A percentile compares a stretch with the other conserved stretches of the same genome.
phyloP scores from a whole-genome alignment of 2,888 invertebrate species.

The Omphaloscelis lunosa region DNA sequence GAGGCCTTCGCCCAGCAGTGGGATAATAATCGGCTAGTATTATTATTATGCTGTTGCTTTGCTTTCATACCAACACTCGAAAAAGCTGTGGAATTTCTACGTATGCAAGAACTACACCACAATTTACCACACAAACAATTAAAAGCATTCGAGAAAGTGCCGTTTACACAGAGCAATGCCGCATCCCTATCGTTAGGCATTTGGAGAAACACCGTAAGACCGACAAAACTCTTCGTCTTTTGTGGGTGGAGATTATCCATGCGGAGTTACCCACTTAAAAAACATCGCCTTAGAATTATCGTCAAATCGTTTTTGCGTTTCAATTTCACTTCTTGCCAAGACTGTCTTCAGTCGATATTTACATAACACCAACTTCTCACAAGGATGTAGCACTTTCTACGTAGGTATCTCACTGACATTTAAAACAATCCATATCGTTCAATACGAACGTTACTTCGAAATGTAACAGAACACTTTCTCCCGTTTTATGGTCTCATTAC shows the following conservation, averaged over 20 bases:
- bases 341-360: slow-evolving; percentile 23
- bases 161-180: neutral
- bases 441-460: slow-evolving; percentile 31
- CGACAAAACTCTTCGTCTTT: too few species aligned
- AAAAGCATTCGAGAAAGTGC: neutral
- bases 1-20: too few species aligned
- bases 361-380: slow-evolving; percentile 31
- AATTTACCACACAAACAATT: too few species aligned
- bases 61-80: neutral
- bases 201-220: too few species aligned
- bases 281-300: neutral
- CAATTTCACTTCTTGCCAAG: neutral
- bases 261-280: too few species aligned
- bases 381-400: slow-evolving; percentile 58
- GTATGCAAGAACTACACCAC: too few species aligned
- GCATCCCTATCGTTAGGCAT: neutral
- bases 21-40: too few species aligned
- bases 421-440: slow-evolving; percentile 52
- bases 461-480: slow-evolving; percentile 62
- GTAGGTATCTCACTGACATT: slow-evolving; percentile 36
- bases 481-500: slow-evolving; percentile 45
- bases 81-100: neutral
- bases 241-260: too few species aligned
- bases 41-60: neutral
- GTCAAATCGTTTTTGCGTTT: neutral